Evolutionary conservation across 2,797 vertebrate genomes (phyloP).

Genomic region (Microhierax caerulescens): DNA sequence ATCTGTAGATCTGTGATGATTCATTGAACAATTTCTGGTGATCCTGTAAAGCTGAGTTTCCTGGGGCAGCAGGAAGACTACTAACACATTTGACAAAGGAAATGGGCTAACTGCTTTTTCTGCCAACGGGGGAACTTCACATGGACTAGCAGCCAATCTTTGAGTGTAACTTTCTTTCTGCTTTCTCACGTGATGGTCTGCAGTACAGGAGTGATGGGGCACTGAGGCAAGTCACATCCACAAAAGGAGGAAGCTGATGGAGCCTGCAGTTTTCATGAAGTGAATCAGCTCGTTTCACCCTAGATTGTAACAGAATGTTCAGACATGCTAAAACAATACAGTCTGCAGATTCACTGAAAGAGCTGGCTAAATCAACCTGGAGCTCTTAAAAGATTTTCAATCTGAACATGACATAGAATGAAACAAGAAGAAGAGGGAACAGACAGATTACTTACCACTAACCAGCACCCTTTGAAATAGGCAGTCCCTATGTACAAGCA

Average conservation of each 20-base stretch:
- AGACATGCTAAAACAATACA: neutral
- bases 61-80: neutral
- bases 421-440: neutral
- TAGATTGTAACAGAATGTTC: neutral
- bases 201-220: neutral
- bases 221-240: neutral
- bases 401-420: neutral
- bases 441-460: neutral
- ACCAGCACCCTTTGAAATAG: neutral
- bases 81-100: neutral
- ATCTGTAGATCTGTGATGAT: neutral
- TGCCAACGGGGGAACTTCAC: too few relatives aligned
- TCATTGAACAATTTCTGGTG: neutral
- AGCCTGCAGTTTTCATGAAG: neutral
- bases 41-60: neutral
- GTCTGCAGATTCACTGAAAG: neutral
- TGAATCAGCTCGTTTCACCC: neutral
- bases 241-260: neutral
- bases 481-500: too few relatives aligned
- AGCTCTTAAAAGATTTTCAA: neutral
- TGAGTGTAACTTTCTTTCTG: neutral
- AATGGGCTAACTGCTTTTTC: neutral
- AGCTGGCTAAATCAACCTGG: neutral
- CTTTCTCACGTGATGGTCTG: neutral
- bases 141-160: neutral